Evolutionary conservation across 2,797 vertebrate species (phyloP).

Genomic region (Smutsia gigantea): DNA sequence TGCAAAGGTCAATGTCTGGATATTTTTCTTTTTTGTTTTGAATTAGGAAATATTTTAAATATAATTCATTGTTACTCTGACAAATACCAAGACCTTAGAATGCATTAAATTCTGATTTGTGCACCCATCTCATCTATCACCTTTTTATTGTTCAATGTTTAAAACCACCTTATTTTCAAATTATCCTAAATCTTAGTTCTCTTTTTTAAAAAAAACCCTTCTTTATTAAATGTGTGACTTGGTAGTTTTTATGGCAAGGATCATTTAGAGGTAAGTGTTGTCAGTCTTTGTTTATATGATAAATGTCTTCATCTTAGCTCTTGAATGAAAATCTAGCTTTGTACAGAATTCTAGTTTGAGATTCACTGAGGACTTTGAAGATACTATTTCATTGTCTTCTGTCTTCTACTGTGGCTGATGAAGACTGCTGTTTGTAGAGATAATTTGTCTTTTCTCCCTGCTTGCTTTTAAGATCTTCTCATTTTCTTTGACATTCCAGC

Average conservation of each 20-base stretch:
- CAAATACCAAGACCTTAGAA: conserved; percentile 57
- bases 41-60: conserved; percentile 50
- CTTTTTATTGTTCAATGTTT: not conserved
- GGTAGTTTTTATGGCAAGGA: not conserved
- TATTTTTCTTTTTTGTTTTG: conserved; percentile 47
- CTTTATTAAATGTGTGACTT: not conserved
- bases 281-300: conserved; percentile 18
- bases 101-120: conserved; percentile 42
- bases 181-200: not conserved
- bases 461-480: conserved; percentile 44
- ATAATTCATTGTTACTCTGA: conserved; percentile 10
- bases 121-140: not conserved
- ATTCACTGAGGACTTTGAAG: conserved; percentile 18
- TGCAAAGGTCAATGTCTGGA: not conserved
- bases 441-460: conserved; percentile 10
- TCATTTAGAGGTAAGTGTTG: not conserved
- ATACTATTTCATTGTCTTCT: not conserved
- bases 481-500: conserved; percentile 50
- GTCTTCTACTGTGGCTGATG: not conserved
- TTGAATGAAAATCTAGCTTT: not conserved
- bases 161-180: conserved; percentile 49
- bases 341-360: not conserved
- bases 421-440: not conserved
- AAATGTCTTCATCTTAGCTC: conserved; percentile 26
- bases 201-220: not conserved